Conservation (phyloP, 2,797 vertebrate genomes). For the Paratrypauchen microcephalus region DNA sequence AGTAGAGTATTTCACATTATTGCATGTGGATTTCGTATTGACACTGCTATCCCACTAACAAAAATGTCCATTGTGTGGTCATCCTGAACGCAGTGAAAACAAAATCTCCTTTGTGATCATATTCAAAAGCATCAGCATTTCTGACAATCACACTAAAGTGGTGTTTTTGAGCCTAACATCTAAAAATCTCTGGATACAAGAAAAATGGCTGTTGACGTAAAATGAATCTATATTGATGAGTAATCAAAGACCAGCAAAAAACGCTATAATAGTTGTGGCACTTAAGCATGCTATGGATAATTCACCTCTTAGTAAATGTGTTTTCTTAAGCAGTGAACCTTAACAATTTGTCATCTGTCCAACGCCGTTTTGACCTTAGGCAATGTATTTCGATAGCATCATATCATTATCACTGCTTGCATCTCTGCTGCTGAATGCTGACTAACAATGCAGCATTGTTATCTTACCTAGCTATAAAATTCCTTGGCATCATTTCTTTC, state of each 20-base stretch:
- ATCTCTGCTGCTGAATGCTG: not conserved
- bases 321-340: too few relatives aligned
- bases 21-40: too few relatives aligned
- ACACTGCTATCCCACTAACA: not conserved
- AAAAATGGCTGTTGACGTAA: not conserved
- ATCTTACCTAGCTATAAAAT: not conserved
- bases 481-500: not conserved
- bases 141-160: not conserved
- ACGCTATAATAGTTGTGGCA: not conserved
- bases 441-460: not conserved
- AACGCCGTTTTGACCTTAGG: not conserved
- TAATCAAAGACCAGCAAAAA: not conserved
- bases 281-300: not conserved
- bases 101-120: not conserved
- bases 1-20: too few relatives aligned
- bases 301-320: too few relatives aligned
- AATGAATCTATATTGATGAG: not conserved
- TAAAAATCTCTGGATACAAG: not conserved
- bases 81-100: not conserved
- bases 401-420: not conserved
- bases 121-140: not conserved
- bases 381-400: not conserved
- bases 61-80: not conserved
- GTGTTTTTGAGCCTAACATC: not conserved
- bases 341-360: not conserved